A percentile compares a stretch with the other conserved stretches of the same genome.
Conservation (phyloP, 2,113 vertebrate species). For the Alethe castanea region DNA sequence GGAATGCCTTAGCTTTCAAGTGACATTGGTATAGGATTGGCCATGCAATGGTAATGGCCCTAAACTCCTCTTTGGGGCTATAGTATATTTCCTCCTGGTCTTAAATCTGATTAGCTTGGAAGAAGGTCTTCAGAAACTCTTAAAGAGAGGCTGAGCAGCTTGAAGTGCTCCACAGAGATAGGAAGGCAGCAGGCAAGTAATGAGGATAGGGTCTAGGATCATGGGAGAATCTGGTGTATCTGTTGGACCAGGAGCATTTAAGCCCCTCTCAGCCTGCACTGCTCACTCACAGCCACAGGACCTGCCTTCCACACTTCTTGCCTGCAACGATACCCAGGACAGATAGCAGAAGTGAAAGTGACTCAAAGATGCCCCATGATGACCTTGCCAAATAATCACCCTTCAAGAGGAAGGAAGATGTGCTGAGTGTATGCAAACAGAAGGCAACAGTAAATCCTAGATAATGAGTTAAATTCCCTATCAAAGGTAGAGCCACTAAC, state of each 20-base stretch:
- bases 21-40: not conserved
- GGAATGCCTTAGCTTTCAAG: not conserved
- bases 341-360: not conserved
- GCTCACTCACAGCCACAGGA: not conserved
- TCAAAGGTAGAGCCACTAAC: not conserved
- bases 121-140: not conserved
- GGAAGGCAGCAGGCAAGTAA: not conserved
- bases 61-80: not conserved
- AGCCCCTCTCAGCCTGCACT: not conserved
- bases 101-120: not conserved
- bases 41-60: not conserved
- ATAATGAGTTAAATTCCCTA: not conserved
- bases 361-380: not conserved
- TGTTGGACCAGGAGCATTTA: not conserved
- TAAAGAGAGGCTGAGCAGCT: not conserved
- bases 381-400: not conserved
- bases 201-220: not conserved
- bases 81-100: not conserved
- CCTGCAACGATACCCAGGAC: not conserved
- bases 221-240: not conserved
- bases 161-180: not conserved
- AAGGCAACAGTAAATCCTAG: not conserved
- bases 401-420: not conserved
- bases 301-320: not conserved
- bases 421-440: not conserved